Base-by-base conservation (phyloP, 2,888 invertebrate species). In the Allygus modestus region DNA sequence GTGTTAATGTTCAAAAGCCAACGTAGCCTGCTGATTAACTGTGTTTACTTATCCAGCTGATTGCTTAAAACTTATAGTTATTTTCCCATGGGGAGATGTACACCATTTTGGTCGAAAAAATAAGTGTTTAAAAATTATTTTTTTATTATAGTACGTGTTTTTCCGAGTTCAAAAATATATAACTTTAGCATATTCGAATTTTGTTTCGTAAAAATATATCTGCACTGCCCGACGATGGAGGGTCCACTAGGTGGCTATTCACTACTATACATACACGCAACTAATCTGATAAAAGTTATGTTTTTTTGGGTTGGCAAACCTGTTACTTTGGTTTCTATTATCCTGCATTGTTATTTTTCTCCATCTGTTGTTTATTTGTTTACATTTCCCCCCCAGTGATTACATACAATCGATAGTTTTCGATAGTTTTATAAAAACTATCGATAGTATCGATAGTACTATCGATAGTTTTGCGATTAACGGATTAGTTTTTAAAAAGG, bases 41-140 rank as follows among this genome's bases (percentile, higher is more conserved):
- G n/a, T n/a, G n/a, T n/a, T n/a, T n/a, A n/a, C n/a, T n/a, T n/a
- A n/a, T n/a, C n/a, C n/a, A n/a, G n/a, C n/a, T n/a, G n/a, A n/a
- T n/a, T n/a, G n/a, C n/a, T n/a, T n/a, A n/a, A n/a, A n/a, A n/a
- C n/a, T n/a, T n/a, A n/a, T n/a, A n/a, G n/a, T n/a, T n/a, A n/a
- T n/a, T n/a, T n/a, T n/a, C n/a, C n/a, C n/a, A n/a, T n/a, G 54
- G 54, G 54, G 69, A 69, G 69, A 69, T 33, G 69, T 69, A 69
- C 69, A 69, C 69, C 31, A 69, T 33, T 69, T 69, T 31, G 17
- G 31, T 31, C 17, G 23, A 69, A 69, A 31, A 69, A 69, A 20
- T 69, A 17, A 69, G 1, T 54, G 11, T n/a, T 69, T 33, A 31
- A 69, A 33, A 7, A 15, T 33, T 33, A 69, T 69, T 69, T n/a